Percentiles rank a stretch among this genome's conserved stretches.
Evolutionary conservation across 1,140 invertebrate species (phyloP).

Genomic region (Palaemon carinicauda): DNA sequence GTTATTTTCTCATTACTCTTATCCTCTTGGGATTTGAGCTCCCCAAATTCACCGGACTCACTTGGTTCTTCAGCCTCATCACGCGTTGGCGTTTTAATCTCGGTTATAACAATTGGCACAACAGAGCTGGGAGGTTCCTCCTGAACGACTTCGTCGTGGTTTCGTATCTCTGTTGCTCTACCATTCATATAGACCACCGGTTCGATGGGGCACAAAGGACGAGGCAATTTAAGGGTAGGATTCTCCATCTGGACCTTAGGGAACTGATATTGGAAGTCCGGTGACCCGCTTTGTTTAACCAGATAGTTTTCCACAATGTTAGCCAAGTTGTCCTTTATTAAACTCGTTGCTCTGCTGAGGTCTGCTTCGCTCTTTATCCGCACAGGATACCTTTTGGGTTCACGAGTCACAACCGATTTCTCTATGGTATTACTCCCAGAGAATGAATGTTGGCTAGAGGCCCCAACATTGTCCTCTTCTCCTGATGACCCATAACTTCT

Average conservation of each 20-base stretch:
- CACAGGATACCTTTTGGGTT: constrained; percentile 37
- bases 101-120: not conserved
- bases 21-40: no score
- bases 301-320: constrained; percentile 59
- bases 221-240: constrained; percentile 19
- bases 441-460: not conserved
- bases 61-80: no score
- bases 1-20: no score
- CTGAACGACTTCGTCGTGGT: not conserved
- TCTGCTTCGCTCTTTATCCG: constrained; percentile 55
- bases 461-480: constrained; percentile 12
- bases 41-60: no score
- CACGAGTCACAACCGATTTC: constrained; percentile 30
- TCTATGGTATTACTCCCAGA: constrained; percentile 12
- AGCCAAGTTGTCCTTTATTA: constrained; percentile 58
- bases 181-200: not conserved
- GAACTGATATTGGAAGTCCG: constrained; percentile 5
- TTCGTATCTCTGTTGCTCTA: not conserved
- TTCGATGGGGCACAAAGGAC: not conserved
- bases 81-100: not conserved
- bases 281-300: constrained; percentile 23
- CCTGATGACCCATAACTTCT: constrained; percentile 22
- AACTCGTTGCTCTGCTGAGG: constrained; percentile 49
- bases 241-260: not conserved
- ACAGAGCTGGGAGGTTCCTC: not conserved